A percentile compares a stretch with the other conserved stretches of the same genome.
Evolutionary conservation across 2,888 invertebrate genomes (phyloP).

Genomic region (Myathropa florea): DNA sequence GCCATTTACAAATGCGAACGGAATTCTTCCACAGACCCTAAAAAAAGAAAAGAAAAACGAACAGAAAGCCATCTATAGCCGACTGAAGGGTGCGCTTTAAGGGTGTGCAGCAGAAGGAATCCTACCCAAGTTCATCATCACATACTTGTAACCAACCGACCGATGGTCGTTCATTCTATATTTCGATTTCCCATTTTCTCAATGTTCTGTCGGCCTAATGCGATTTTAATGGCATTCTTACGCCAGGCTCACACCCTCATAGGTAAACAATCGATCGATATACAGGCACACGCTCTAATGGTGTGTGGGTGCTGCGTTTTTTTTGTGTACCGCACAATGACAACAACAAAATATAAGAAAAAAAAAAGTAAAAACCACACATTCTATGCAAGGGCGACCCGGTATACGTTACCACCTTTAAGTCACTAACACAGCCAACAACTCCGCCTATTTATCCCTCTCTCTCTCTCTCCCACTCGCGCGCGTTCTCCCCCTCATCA

Average conservation of each 20-base stretch:
- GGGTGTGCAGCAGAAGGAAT: conserved; percentile 51
- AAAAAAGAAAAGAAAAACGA: conserved; percentile 31
- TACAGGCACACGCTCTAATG: not conserved
- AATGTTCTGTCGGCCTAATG: conserved; percentile 55
- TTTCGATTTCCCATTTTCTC: conserved; percentile 66
- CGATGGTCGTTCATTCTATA: conserved; percentile 52
- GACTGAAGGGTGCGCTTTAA: conserved; percentile 57
- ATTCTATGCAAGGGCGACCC: conserved; percentile 20
- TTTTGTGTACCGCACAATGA: not conserved
- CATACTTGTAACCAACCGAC: conserved; percentile 9
- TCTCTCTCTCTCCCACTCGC: not conserved
- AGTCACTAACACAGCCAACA: conserved; percentile 37
- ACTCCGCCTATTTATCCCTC: conserved; percentile 33
- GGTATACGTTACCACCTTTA: conserved; percentile 37
- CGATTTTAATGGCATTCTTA: conserved; percentile 68
- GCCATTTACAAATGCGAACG: conserved; percentile 29
- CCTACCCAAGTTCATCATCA: conserved; percentile 42
- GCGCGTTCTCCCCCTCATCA: not conserved
- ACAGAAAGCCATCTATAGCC: not conserved
- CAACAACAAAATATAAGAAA: not conserved
- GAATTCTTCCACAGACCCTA: not conserved
- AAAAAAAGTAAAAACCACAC: not conserved
- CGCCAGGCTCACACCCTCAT: conserved; percentile 55
- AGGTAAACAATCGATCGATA: conserved; percentile 57
- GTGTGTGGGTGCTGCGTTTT: conserved; percentile 32